Evolutionary conservation across 2,113 vertebrate genomes (phyloP).

Genomic region (Aegotheles bennettii): DNA sequence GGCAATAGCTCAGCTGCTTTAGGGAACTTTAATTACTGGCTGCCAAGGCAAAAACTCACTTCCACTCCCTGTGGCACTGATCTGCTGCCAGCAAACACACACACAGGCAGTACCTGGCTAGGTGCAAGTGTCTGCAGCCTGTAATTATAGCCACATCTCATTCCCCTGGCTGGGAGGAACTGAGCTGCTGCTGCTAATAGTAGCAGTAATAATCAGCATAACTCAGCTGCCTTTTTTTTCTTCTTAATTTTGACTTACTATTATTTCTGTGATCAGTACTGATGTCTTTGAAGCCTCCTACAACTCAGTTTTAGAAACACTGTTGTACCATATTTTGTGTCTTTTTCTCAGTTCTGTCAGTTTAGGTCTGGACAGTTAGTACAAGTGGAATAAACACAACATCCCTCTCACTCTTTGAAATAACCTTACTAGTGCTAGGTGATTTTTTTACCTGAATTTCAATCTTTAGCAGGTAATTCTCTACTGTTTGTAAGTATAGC

Average conservation of each 20-base stretch:
- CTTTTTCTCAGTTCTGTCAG: neutral
- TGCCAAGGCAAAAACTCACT: neutral
- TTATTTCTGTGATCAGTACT: neutral
- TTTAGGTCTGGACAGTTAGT: neutral
- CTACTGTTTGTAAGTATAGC: neutral
- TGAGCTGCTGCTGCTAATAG: neutral
- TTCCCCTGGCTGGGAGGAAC: neutral
- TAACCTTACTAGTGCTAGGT: neutral
- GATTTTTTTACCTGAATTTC: neutral
- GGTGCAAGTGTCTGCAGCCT: neutral
- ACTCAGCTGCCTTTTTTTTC: neutral
- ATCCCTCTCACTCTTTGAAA: neutral
- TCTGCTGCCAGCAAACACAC: neutral
- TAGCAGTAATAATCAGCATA: neutral
- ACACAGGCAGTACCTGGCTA: neutral
- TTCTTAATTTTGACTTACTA: neutral
- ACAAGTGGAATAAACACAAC: neutral
- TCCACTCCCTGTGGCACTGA: neutral
- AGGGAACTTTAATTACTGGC: conserved; percentile 30
- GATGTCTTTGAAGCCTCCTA: neutral
- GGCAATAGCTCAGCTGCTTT: neutral
- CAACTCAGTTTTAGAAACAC: neutral
- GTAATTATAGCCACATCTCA: neutral
- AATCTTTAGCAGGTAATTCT: neutral
- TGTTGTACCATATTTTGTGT: neutral